phyloP scores from a whole-genome alignment of 2,888 invertebrate genomes.

The Fragum sueziense region DNA sequence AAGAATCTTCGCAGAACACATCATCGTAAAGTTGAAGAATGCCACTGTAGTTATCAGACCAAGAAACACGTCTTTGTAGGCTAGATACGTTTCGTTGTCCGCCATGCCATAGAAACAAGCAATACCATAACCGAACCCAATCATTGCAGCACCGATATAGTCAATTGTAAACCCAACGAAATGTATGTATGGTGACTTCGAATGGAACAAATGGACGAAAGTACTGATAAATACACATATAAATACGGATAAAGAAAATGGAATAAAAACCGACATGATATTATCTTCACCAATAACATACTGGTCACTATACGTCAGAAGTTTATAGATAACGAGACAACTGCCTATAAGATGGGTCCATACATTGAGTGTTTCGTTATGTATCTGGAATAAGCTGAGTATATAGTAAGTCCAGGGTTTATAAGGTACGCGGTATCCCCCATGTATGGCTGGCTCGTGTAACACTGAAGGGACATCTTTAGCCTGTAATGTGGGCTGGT shows the following conservation, averaged over 20 bases:
- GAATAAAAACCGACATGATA: slow-evolving; percentile 64
- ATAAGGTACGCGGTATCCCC: slow-evolving; percentile 69
- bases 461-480: slow-evolving; percentile 69
- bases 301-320: slow-evolving; percentile 62
- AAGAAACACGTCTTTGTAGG: slow-evolving; percentile 38
- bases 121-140: slow-evolving; percentile 60
- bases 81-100: slow-evolving; percentile 42
- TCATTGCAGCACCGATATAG: slow-evolving; percentile 61
- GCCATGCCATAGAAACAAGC: slow-evolving; percentile 56
- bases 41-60: slow-evolving; percentile 51
- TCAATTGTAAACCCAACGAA: slow-evolving; percentile 65
- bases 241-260: slow-evolving; percentile 56
- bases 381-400: slow-evolving; percentile 71
- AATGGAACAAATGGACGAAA: slow-evolving; percentile 60
- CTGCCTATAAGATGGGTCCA: slow-evolving; percentile 74
- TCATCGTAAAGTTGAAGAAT: slow-evolving; percentile 54
- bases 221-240: slow-evolving; percentile 58
- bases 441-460: slow-evolving; percentile 70
- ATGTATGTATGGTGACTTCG: slow-evolving; percentile 58
- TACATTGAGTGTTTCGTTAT: slow-evolving; percentile 76
- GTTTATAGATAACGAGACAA: slow-evolving; percentile 55
- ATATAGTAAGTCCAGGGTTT: slow-evolving; percentile 73
- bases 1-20: slow-evolving; percentile 57
- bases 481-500: slow-evolving; percentile 56
- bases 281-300: slow-evolving; percentile 68